Percentiles rank a stretch among this genome's conserved stretches.
phyloP scores from a whole-genome alignment of 2,113 vertebrate species.

The Dendrocopos noguchii region DNA sequence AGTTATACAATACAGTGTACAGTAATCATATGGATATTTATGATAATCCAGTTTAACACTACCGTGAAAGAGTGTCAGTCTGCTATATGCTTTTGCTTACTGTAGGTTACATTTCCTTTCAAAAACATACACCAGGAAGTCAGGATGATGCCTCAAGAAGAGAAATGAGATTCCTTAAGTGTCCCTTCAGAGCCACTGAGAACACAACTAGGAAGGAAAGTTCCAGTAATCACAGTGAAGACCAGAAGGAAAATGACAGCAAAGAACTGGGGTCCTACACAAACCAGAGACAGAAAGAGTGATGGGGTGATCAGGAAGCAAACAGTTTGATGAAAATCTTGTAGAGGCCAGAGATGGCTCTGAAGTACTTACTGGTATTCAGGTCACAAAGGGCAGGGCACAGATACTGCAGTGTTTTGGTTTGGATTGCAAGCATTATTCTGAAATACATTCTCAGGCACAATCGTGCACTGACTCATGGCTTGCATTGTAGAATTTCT shows the following conservation, averaged over 20 bases:
- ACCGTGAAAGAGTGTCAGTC: not conserved
- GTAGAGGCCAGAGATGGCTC: not conserved
- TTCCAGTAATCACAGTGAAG: not conserved
- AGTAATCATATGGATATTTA: not conserved
- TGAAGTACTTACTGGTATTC: not conserved
- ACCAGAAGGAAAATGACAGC: not conserved
- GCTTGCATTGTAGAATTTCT: not conserved
- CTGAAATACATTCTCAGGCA: not conserved
- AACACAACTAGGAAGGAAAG: not conserved
- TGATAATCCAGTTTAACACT: not conserved
- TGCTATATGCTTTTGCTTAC: not conserved
- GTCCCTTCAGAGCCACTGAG: not conserved
- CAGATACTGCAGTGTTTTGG: not conserved
- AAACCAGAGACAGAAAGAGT: not conserved
- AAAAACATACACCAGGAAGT: not conserved
- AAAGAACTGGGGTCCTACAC: not conserved
- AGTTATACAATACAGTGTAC: not conserved
- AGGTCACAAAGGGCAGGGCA: not conserved
- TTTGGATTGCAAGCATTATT: not conserved
- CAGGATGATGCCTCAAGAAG: not conserved
- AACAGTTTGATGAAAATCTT: not conserved
- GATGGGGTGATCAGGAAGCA: not conserved
- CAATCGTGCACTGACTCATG: accelerated
- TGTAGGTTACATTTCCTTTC: not conserved
- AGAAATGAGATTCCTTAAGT: not conserved